Evolutionary conservation across 2,113 vertebrate species (phyloP).

Genomic region (Oncorhynchus nerka): DNA sequence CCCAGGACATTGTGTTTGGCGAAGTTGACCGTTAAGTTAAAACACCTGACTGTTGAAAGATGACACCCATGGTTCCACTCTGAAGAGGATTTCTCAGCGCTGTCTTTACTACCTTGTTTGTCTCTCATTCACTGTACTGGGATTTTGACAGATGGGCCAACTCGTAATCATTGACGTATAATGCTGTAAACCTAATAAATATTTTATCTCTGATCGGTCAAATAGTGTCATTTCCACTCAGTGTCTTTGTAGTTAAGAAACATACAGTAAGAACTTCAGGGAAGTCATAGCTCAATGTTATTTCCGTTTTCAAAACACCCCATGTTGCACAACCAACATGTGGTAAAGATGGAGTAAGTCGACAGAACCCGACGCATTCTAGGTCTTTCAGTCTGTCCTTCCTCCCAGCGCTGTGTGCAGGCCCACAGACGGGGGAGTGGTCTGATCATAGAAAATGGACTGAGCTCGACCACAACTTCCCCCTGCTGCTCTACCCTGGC

Average conservation of each 20-base stretch:
- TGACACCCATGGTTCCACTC: not conserved
- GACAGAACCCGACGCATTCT: too few species aligned
- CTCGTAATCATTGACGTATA: slow-evolving; percentile 45
- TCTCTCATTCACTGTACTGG: slow-evolving; percentile 13
- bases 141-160: not conserved
- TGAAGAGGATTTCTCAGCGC: not conserved
- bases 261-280: not conserved
- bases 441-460: slow-evolving; percentile 52
- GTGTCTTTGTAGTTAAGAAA: not conserved
- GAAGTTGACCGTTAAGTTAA: slow-evolving; percentile 85
- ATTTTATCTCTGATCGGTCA: slow-evolving; percentile 54
- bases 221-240: not conserved
- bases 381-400: too few species aligned
- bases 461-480: slow-evolving; percentile 76
- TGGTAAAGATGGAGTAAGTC: too few species aligned
- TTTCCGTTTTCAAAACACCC: too few species aligned
- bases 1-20: slow-evolving; percentile 93
- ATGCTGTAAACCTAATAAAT: slow-evolving; percentile 67
- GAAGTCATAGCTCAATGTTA: too few species aligned
- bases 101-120: slow-evolving; percentile 24
- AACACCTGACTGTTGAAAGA: too few species aligned
- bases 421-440: too few species aligned
- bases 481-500: slow-evolving; percentile 23
- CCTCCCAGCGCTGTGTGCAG: too few species aligned
- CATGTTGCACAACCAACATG: too few species aligned